phyloP scores from a whole-genome alignment of 2,888 invertebrate genomes.

The Eupeodes luniger region DNA sequence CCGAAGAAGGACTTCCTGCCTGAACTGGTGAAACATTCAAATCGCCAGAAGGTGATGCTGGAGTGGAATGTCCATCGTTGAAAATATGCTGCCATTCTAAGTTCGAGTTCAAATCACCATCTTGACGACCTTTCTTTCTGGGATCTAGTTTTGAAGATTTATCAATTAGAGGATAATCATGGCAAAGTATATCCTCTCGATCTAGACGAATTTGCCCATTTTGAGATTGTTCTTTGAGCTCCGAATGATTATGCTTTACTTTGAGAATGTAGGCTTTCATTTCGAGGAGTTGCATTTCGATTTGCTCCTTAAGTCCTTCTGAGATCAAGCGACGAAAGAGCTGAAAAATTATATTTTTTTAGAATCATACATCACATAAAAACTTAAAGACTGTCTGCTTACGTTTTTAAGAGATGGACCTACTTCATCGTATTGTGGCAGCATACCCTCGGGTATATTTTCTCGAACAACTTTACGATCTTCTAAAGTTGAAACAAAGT shows the following conservation, averaged over 20 bases:
- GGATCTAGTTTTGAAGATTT: constrained; percentile 81
- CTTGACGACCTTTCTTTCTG: constrained; percentile 77
- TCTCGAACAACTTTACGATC: constrained; percentile 85
- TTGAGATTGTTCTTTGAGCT: constrained; percentile 82
- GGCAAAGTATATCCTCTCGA: constrained; percentile 80
- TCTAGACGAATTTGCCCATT: constrained; percentile 83
- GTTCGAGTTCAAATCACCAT: constrained; percentile 87
- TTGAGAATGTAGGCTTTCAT: constrained; percentile 93
- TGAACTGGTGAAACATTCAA: constrained; percentile 79
- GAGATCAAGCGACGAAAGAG: constrained; percentile 92
- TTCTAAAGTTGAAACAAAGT: constrained; percentile 86
- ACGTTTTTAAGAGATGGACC: constrained; percentile 88
- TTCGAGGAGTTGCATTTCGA: constrained; percentile 92
- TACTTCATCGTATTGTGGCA: constrained; percentile 89
- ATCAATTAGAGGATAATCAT: constrained; percentile 83
- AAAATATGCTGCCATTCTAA: constrained; percentile 95
- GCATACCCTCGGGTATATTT: constrained; percentile 85
- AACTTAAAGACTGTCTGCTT: constrained; percentile 78
- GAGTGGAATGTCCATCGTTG: constrained; percentile 78
- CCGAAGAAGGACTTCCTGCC: constrained; percentile 80
- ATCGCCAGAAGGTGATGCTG: constrained; percentile 81
- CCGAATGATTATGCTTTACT: constrained; percentile 86
- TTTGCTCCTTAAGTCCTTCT: constrained; percentile 92
- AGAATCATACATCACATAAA: too few species aligned
- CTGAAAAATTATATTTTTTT: constrained; percentile 82